Conservation (phyloP, 2,888 invertebrate genomes). For the Amphipyra berbera region DNA sequence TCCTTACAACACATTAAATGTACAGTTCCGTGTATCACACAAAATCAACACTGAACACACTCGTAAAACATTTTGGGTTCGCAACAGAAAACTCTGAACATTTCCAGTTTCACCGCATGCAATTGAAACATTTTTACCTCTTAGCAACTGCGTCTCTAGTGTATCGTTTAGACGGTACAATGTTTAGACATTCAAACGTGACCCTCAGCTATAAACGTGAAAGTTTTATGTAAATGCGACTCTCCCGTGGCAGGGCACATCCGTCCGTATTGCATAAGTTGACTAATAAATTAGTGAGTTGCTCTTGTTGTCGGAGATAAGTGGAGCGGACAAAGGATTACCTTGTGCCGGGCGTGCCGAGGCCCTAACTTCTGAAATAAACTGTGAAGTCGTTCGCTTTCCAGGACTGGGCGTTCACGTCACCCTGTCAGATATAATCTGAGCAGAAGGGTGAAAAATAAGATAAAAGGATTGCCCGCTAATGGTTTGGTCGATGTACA, state of each 20-base stretch:
- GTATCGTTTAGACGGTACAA: slow-evolving; percentile 62
- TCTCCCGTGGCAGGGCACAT: slow-evolving; percentile 64
- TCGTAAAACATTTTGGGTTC: slow-evolving; percentile 44
- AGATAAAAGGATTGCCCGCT: slow-evolving; percentile 55
- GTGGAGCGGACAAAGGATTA: slow-evolving; percentile 76
- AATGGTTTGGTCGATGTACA: slow-evolving; percentile 47
- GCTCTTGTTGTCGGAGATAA: slow-evolving; percentile 71
- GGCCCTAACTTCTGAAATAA: slow-evolving; percentile 65
- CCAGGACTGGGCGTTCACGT: slow-evolving; percentile 57
- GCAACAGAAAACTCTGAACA: slow-evolving; percentile 36
- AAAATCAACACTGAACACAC: slow-evolving; percentile 46
- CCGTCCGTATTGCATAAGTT: slow-evolving; percentile 72
- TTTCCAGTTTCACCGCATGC: slow-evolving; percentile 56
- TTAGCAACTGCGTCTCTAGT: slow-evolving; percentile 59
- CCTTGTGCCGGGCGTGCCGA: slow-evolving; percentile 64
- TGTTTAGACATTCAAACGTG: slow-evolving; percentile 69
- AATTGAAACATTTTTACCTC: slow-evolving; percentile 64
- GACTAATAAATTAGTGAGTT: slow-evolving; percentile 77
- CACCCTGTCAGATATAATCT: slow-evolving; percentile 60
- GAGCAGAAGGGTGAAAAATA: slow-evolving; percentile 63
- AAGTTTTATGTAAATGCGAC: slow-evolving; percentile 77
- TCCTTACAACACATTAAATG: slow-evolving; percentile 15
- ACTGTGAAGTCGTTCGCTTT: slow-evolving; percentile 62
- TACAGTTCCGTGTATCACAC: slow-evolving; percentile 19
- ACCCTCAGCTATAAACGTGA: slow-evolving; percentile 71